These are phyloP conservation scores for Emmelina monodactyla DNA, from an alignment of 2,888 invertebrate genomes.

Conservation along the genomic window DNA sequence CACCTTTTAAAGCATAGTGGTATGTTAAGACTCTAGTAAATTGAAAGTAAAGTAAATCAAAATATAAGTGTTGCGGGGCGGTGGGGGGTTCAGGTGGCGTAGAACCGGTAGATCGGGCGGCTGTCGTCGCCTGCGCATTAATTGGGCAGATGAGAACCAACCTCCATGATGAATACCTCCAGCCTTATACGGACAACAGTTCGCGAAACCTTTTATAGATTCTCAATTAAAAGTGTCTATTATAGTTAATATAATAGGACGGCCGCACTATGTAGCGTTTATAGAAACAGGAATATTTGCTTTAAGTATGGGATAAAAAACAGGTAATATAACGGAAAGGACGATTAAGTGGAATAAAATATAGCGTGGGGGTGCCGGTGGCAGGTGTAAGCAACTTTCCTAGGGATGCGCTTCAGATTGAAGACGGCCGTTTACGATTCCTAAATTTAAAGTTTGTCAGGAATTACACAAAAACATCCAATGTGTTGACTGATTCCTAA, in stretches of 20 bases:
- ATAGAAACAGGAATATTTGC: constrained; percentile 61
- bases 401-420: constrained; percentile 28
- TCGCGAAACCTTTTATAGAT: constrained; percentile 66
- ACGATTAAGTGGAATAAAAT: constrained; percentile 66
- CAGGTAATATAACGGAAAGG: constrained; percentile 63
- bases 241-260: constrained; percentile 61
- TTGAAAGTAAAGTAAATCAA: constrained; percentile 58
- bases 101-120: constrained; percentile 51
- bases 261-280: constrained; percentile 45
- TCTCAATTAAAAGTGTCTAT: constrained; percentile 66
- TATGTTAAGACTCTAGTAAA: too few species aligned
- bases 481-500: too few species aligned
- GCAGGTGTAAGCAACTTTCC: constrained; percentile 45
- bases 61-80: constrained; percentile 52
- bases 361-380: constrained; percentile 62
- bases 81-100: constrained; percentile 47
- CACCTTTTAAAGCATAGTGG: too few species aligned
- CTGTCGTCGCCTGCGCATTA: constrained; percentile 31
- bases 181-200: constrained; percentile 53
- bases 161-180: constrained; percentile 60
- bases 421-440: too few species aligned
- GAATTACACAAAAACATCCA: too few species aligned
- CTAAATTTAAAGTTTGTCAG: too few species aligned
- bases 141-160: constrained; percentile 65
- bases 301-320: constrained; percentile 57